A percentile compares a stretch with the other conserved stretches of the same genome.
phyloP scores from a whole-genome alignment of 1,140 invertebrate species.

The Catajapyx aquilonaris region DNA sequence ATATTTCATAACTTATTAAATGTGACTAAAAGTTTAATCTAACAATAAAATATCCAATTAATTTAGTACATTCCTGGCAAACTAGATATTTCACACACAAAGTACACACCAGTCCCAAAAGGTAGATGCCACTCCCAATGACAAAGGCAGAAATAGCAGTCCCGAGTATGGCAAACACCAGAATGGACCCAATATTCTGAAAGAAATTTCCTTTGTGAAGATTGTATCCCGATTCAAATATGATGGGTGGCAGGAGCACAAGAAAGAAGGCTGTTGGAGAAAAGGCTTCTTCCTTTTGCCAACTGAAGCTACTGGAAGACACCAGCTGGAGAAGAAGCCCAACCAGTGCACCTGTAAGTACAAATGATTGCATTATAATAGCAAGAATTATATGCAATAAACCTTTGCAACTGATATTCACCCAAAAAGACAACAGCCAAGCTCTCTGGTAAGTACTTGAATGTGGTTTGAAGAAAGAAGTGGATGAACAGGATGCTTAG shows the following conservation, averaged over 20 bases:
- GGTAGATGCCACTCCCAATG: slow-evolving; percentile 83
- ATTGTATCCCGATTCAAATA: slow-evolving; percentile 98
- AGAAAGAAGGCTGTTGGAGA: slow-evolving; percentile 94
- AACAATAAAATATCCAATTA: no score
- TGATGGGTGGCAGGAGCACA: slow-evolving; percentile 90
- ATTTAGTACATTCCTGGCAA: no score
- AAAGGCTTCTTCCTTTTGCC: slow-evolving; percentile 82
- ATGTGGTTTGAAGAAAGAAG: slow-evolving; percentile 80
- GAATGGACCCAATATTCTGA: slow-evolving; percentile 51
- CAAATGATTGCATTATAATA: no score
- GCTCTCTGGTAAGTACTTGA: slow-evolving; percentile 91
- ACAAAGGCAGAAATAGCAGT: slow-evolving; percentile 88
- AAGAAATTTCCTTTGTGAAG: slow-evolving; percentile 98
- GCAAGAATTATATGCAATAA: no score
- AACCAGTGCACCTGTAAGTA: slow-evolving; percentile 53
- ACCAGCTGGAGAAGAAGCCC: slow-evolving; percentile 78
- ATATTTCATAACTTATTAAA: no score
- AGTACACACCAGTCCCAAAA: slow-evolving; percentile 53
- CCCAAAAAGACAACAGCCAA: slow-evolving; percentile 87
- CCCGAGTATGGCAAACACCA: slow-evolving; percentile 88
- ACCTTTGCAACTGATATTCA: no score
- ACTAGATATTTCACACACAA: no score
- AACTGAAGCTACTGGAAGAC: no score
- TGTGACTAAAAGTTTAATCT: no score
- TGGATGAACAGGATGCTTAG: slow-evolving; percentile 86